phyloP scores from a whole-genome alignment of 2,797 vertebrate species.

The Pseudomugil tenellus region DNA sequence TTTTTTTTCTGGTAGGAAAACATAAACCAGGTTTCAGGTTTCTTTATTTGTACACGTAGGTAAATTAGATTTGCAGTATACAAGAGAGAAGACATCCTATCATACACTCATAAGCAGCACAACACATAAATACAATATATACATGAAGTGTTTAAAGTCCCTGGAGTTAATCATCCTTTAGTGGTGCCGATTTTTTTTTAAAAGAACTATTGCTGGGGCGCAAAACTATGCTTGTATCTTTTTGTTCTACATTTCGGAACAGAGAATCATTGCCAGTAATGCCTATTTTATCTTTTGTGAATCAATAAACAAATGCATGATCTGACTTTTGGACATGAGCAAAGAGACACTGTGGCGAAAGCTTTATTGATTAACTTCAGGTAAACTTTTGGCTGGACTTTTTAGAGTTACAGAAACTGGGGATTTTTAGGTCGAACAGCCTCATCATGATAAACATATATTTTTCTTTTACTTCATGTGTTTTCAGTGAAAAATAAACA shows the following conservation, averaged over 20 bases:
- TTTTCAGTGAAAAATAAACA: neutral
- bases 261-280: too few species aligned
- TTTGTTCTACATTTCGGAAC: too few species aligned
- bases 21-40: neutral
- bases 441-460: neutral
- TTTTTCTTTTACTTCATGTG: neutral
- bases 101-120: too few species aligned
- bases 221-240: too few species aligned
- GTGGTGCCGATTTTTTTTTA: too few species aligned
- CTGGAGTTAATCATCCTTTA: too few species aligned
- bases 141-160: too few species aligned
- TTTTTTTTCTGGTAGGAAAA: neutral
- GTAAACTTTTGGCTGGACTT: neutral
- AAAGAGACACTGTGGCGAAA: neutral
- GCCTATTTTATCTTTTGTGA: neutral
- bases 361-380: neutral
- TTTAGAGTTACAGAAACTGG: constrained; percentile 3
- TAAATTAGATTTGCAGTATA: too few species aligned
- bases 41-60: too few species aligned
- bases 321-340: neutral
- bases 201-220: too few species aligned
- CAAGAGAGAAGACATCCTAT: too few species aligned
- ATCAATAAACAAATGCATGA: neutral
- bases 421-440: neutral
- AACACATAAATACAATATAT: too few species aligned